Conservation (phyloP, 2,888 invertebrate genomes). For the Orthosia gothica region DNA sequence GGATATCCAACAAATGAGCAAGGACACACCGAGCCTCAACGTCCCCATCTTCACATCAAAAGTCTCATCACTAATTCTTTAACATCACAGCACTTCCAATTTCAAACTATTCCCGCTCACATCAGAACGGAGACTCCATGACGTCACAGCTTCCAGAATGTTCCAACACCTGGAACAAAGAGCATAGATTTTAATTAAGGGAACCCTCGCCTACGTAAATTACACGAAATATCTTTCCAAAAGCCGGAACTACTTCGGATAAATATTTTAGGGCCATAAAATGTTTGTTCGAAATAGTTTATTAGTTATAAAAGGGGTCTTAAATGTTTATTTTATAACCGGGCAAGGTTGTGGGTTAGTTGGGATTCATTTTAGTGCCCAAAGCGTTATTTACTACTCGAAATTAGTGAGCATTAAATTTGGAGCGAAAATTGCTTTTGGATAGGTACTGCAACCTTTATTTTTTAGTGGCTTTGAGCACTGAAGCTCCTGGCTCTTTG, state of each 20-base stretch:
- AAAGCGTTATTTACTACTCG: conserved; percentile 53
- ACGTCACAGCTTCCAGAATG: conserved; percentile 61
- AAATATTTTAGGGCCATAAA: conserved; percentile 67
- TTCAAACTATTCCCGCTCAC: conserved; percentile 50
- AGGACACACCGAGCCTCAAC: conserved; percentile 72
- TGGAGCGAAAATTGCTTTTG: conserved; percentile 41
- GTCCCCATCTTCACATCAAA: conserved; percentile 79
- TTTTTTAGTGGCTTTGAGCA: conserved; percentile 10
- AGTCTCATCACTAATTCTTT: conserved; percentile 64
- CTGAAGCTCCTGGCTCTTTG: neutral
- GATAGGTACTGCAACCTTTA: conserved; percentile 16
- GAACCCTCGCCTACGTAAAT: conserved; percentile 55
- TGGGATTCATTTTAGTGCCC: conserved; percentile 60
- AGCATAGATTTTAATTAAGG: conserved; percentile 72
- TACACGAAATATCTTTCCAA: conserved; percentile 61
- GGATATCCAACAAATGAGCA: conserved; percentile 82
- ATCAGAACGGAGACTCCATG: conserved; percentile 61
- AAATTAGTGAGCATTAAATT: conserved; percentile 59
- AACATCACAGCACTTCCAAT: conserved; percentile 55
- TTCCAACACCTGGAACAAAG: conserved; percentile 82
- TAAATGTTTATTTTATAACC: conserved; percentile 65
- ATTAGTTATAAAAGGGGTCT: conserved; percentile 63
- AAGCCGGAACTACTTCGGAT: conserved; percentile 61
- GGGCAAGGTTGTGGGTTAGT: conserved; percentile 56
- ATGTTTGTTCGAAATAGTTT: conserved; percentile 68